Evolutionary conservation across 2,113 vertebrate genomes (phyloP).

Genomic region (Progne subis): DNA sequence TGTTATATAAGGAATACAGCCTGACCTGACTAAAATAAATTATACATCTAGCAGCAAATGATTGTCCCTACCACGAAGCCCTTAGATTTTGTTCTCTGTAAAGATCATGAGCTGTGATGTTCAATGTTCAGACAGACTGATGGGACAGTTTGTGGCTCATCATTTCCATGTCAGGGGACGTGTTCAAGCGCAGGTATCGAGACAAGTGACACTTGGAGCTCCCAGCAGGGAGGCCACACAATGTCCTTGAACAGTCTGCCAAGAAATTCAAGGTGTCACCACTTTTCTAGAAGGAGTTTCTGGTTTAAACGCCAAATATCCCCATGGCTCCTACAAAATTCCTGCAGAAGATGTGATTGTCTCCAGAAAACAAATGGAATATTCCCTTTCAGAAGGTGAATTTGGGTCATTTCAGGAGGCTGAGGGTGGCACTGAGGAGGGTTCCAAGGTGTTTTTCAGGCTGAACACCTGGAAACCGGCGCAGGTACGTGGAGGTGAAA

Average conservation of each 20-base stretch:
- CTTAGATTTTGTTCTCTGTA: not conserved
- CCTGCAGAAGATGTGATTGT: not conserved
- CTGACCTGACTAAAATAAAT: not conserved
- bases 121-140: not conserved
- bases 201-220: not conserved
- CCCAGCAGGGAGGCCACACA: not conserved
- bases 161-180: not conserved
- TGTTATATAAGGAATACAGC: not conserved
- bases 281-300: not conserved
- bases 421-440: not conserved
- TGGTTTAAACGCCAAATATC: not conserved
- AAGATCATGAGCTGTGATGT: not conserved
- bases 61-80: not conserved
- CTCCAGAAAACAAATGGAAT: not conserved
- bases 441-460: not conserved
- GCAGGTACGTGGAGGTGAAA: accelerated
- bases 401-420: not conserved
- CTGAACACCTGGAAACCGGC: not conserved
- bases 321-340: not conserved
- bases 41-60: not conserved
- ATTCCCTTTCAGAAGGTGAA: not conserved
- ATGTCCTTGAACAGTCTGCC: not conserved
- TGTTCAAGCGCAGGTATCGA: accelerated
- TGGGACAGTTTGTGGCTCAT: not conserved
- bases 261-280: not conserved